Evolutionary conservation across 2,797 vertebrate genomes (phyloP).

Genomic region (Bryconaethiops microstoma): DNA sequence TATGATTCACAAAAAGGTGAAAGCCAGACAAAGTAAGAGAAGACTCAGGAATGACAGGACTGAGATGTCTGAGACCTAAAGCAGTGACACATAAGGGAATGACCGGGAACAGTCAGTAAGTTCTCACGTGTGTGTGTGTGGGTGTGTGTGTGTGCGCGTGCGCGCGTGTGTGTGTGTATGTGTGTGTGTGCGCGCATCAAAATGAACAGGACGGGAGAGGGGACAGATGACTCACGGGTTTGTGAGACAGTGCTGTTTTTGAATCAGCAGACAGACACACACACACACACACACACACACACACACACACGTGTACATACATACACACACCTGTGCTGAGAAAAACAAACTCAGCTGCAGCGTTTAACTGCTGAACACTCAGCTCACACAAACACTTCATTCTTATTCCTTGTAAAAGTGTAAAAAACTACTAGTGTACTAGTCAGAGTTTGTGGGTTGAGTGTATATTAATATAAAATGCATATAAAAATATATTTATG

Average conservation of each 20-base stretch:
- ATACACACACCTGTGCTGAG: constrained; percentile 46
- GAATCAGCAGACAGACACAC: constrained; percentile 46
- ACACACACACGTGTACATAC: constrained; percentile 44
- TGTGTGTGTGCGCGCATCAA: not conserved
- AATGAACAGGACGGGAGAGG: constrained; percentile 7
- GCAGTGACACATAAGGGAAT: constrained; percentile 13
- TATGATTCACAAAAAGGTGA: constrained; percentile 33
- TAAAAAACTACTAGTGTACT: too few relatives aligned
- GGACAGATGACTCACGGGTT: constrained; percentile 47
- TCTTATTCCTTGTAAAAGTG: not conserved
- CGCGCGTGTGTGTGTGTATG: too few relatives aligned
- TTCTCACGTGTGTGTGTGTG: not conserved
- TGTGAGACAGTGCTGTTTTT: constrained; percentile 46
- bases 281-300: not conserved
- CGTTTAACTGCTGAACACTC: constrained; percentile 29
- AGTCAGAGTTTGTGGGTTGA: not conserved
- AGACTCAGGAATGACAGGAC: not conserved
- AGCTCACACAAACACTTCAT: not conserved
- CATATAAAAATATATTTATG: not conserved
- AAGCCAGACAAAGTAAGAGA: constrained; percentile 16
- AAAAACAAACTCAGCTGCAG: constrained; percentile 33
- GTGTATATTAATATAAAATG: not conserved
- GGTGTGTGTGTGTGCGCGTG: too few relatives aligned
- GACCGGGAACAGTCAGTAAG: constrained; percentile 9
- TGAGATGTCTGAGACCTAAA: constrained; percentile 26